A percentile compares a stretch with the other conserved stretches of the same genome.
Evolutionary conservation across 2,113 vertebrate genomes (phyloP).

Genomic region (Alligator sinensis): DNA sequence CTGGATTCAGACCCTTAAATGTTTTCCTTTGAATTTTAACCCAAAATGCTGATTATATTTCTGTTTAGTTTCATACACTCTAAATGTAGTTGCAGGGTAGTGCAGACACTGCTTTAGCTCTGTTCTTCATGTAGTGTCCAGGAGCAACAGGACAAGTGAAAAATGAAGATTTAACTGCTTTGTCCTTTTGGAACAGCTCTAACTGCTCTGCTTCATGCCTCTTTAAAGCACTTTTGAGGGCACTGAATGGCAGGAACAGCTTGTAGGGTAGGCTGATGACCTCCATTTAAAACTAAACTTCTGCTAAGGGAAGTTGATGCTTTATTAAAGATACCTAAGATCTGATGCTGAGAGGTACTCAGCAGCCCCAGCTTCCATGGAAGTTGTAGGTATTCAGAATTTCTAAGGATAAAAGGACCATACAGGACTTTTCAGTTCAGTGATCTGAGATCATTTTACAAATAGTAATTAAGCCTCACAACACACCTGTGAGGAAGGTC

Average conservation of each 20-base stretch:
- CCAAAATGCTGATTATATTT: background rate
- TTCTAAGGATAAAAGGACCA: background rate
- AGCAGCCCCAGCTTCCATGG: background rate
- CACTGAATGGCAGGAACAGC: background rate
- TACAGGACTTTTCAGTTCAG: background rate
- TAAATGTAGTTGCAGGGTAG: background rate
- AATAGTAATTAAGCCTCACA: background rate
- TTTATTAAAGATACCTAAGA: background rate
- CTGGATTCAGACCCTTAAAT: background rate
- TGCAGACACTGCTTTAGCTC: too few species aligned
- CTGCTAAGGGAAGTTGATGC: fast-evolving
- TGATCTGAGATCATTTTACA: background rate
- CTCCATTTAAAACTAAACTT: background rate
- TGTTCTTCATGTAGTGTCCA: background rate
- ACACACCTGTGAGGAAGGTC: background rate
- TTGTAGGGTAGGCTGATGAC: background rate
- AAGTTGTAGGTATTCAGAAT: background rate
- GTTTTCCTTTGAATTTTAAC: constrained; percentile 3
- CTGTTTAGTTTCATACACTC: background rate
- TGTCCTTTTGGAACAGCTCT: background rate
- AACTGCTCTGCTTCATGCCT: background rate
- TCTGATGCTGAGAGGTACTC: too few species aligned
- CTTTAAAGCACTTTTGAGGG: background rate
- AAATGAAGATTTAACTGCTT: background rate
- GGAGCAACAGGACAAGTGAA: background rate